Evolutionary conservation across 2,797 vertebrate species (phyloP), one percentile per base, ranked within the genome.

Genomic region (Ammospiza maritima): DNA sequence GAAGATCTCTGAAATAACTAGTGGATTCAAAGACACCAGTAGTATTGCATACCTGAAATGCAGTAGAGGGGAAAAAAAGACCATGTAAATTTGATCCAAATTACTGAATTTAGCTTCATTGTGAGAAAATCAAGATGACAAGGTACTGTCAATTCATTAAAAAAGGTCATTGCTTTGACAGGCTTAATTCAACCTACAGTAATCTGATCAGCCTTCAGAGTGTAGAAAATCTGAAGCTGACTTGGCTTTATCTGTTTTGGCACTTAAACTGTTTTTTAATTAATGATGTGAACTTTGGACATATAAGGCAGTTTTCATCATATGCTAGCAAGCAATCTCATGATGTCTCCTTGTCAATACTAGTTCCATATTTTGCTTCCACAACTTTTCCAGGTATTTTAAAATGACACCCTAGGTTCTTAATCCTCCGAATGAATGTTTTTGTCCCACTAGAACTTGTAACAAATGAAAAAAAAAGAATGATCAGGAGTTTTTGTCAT

Each of bases 231-330:
- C 73, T 90, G 89, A 96, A 94, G 82, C 48, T 95, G 82, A 90
- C n/a, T 94, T 79, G 50, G 71, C 47, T 96, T 96, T 40, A 85
- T 97, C 90, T 97, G 64, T 88, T 96, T 95, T 90, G 86, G 81
- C 71, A 95, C 73, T 96, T 97, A 76, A 56, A 85, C 30, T 79
- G 15, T 89, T 56, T 92, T 90, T 97, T 94, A 91, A 94, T 96
- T 95, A 96, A 92, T 96, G 60, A 92, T 83, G 36, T 83, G 87
- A 94, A 83, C 70, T 84, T 82, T 70, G 58, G 94, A 53, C 53
- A 81, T 57, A 79, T 30, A 82, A 81, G 70, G 79, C 66, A 74
- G 53, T 69, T 96, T 79, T 94, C n/a, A 70, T 88, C 66, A 51
- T 92, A 62, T 21, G 22, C 65, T 96, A 90, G 80, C 36, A 94